Base-by-base conservation (phyloP, 2,888 invertebrate species). In the Acrobeloides nanus region DNA sequence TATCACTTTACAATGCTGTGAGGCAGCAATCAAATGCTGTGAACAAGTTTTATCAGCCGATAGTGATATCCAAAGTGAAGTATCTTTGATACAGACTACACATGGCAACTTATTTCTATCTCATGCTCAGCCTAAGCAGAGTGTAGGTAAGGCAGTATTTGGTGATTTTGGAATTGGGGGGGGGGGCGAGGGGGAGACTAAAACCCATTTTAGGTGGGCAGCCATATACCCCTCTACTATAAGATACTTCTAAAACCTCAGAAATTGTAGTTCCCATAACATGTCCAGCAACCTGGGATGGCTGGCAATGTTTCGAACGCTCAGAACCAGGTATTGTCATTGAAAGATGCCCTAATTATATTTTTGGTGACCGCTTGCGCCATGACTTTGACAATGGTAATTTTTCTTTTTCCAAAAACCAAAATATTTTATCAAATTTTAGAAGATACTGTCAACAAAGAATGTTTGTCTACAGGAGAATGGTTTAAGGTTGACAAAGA, bases 231-330 rank as follows among this genome's bases (percentile, higher is more conserved):
- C n/a, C n/a, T n/a, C n/a, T n/a, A n/a, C n/a, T n/a, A n/a, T n/a
- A n/a, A n/a, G n/a, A n/a, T n/a, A n/a, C n/a, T n/a, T n/a, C n/a
- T n/a, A n/a, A n/a, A n/a, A n/a, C n/a, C n/a, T n/a, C n/a, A n/a
- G n/a, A n/a, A n/a, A n/a, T n/a, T n/a, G n/a, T n/a, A n/a, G 5
- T 45, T 4, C 15, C 18, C 12, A 20, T 15, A 15, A 23, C 45
- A 17, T 71, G 71, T 52, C 66, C 67, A 1, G 59, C 67, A n/a
- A 68, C 68, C 4, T 71, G 72, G 72, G 72, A 71, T 41, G 72
- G 72, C 18, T 71, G 70, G 70, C 61, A 66, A 26, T 71, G 72
- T 48, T 71, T 68, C 47, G 56, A 53, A 6, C 37, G 47, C 18
- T 39, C 66, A 0, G 35, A 47, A 18, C 54, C 58, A 8, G 61